Conservation (phyloP, 2,888 invertebrate species). For the Chrysina gloriosa region DNA sequence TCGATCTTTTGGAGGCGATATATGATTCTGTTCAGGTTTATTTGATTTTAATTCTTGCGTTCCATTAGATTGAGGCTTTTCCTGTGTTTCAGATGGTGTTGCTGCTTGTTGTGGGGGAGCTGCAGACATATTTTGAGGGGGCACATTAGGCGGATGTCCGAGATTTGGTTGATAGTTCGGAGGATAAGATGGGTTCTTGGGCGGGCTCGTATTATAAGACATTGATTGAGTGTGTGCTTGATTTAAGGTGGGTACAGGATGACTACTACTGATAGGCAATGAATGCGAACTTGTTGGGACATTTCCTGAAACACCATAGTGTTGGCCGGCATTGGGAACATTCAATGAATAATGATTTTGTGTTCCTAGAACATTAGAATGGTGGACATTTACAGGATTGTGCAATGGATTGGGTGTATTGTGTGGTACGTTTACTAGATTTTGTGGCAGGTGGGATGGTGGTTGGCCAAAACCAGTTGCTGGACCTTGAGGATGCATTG, state of each 20-base stretch:
- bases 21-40: conserved; percentile 54
- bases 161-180: conserved; percentile 57
- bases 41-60: conserved; percentile 55
- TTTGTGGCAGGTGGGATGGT: conserved; percentile 56
- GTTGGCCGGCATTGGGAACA: conserved; percentile 56
- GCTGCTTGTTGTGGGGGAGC: conserved; percentile 57
- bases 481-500: conserved; percentile 59
- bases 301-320: conserved; percentile 51
- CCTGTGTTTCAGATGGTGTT: conserved; percentile 43
- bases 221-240: conserved; percentile 50
- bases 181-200: conserved; percentile 56
- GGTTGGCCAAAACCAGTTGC: conserved; percentile 59
- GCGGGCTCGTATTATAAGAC: conserved; percentile 50
- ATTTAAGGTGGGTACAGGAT: conserved; percentile 56
- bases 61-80: conserved; percentile 60
- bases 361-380: conserved; percentile 42
- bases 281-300: conserved; percentile 60
- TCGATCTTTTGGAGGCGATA: conserved; percentile 46
- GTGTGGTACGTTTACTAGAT: conserved; percentile 55
- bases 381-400: conserved; percentile 44
- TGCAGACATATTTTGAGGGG: conserved; percentile 55
- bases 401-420: conserved; percentile 52
- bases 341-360: conserved; percentile 58
- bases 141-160: conserved; percentile 55
- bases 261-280: conserved; percentile 48